Conservation (phyloP, 2,113 vertebrate species). For the Dasyurus viverrinus region DNA sequence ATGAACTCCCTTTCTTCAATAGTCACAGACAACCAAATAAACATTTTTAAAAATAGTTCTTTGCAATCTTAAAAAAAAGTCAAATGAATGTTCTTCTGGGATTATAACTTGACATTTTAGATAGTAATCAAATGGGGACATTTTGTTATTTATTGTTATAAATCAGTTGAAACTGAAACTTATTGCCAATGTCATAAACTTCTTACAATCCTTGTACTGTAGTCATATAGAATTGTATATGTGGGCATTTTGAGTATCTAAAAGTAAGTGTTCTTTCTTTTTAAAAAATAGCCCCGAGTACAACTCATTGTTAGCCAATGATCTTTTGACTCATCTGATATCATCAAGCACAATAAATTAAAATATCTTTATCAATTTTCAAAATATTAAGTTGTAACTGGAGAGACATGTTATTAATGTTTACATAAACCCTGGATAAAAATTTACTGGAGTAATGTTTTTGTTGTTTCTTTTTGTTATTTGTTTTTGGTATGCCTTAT, state of each 20-base stretch:
- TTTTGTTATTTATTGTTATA: neutral
- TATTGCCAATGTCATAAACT: neutral
- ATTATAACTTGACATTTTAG: neutral
- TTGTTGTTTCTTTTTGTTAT: no score
- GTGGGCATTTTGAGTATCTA: neutral
- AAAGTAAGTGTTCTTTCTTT: neutral
- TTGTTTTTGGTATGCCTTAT: no score
- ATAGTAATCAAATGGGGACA: neutral
- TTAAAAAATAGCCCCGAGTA: neutral
- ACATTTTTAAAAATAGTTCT: neutral
- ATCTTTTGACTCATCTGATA: neutral
- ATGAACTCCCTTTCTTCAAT: no score
- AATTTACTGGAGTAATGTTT: no score
- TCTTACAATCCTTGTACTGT: neutral
- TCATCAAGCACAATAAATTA: neutral
- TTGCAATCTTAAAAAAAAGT: neutral
- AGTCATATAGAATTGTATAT: neutral
- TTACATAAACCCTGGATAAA: neutral
- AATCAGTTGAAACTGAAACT: neutral
- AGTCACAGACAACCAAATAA: no score
- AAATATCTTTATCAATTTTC: neutral
- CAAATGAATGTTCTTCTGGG: neutral
- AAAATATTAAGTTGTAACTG: neutral
- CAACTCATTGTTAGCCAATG: neutral
- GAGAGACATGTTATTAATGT: neutral